phyloP scores from a whole-genome alignment of 1,140 invertebrate genomes.

The Drosophila ironensis region DNA sequence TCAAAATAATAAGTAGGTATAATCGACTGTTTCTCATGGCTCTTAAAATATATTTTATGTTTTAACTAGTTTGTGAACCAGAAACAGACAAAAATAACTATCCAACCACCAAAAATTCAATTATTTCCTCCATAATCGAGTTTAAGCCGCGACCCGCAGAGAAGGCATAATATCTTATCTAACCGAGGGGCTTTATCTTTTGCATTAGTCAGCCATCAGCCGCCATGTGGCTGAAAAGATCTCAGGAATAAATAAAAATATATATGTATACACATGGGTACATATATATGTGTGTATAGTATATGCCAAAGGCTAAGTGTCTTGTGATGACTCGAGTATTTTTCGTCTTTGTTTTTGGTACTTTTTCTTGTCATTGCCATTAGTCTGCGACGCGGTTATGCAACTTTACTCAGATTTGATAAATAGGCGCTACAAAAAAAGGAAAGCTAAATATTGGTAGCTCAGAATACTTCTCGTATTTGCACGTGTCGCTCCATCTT shows the following conservation, averaged over 20 bases:
- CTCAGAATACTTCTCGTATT: neutral
- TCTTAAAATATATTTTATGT: too few species aligned
- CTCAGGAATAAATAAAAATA: neutral
- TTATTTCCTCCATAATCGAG: conserved; percentile 12
- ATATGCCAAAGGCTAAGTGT: conserved; percentile 18
- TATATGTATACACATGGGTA: too few species aligned
- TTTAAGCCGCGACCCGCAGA: neutral
- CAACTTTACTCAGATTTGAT: conserved; percentile 33
- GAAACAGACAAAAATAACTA: neutral
- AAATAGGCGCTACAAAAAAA: conserved; percentile 4
- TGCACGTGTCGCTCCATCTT: conserved; percentile 28
- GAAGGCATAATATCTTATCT: conserved; percentile 20
- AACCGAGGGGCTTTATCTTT: conserved; percentile 13
- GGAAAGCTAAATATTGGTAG: neutral
- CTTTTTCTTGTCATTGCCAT: conserved; percentile 39
- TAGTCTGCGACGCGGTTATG: conserved; percentile 21
- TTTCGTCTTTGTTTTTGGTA: conserved; percentile 17
- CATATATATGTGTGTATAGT: too few species aligned
- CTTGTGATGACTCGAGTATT: conserved; percentile 26
- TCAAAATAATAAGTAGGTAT: too few species aligned
- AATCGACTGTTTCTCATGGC: too few species aligned
- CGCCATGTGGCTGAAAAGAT: neutral
- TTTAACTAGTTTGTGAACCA: conserved; percentile 15
- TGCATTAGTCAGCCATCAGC: conserved; percentile 32
- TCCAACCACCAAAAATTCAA: neutral